Evolutionary conservation across 2,113 vertebrate species (phyloP).

Genomic region (Eulacestoma nigropectus): DNA sequence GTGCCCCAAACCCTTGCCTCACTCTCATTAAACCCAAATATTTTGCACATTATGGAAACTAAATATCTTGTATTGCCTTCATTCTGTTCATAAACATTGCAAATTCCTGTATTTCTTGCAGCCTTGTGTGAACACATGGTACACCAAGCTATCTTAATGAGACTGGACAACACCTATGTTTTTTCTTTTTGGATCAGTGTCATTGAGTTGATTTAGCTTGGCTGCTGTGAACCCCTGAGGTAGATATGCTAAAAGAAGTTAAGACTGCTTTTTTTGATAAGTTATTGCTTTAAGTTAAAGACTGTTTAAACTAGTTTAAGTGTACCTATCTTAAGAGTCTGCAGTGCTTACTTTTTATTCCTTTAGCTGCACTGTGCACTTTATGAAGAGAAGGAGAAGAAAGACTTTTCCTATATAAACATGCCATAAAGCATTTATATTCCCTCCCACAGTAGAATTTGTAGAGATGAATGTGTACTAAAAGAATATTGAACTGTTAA

Average conservation of each 20-base stretch:
- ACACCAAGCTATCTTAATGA: background rate
- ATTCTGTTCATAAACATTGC: background rate
- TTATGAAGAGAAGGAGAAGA: background rate
- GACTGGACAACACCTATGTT: background rate
- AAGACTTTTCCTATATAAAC: conserved; percentile 29
- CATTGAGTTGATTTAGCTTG: background rate
- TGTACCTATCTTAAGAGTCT: background rate
- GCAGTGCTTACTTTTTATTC: conserved; percentile 12
- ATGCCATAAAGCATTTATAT: conserved; percentile 24
- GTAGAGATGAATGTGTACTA: background rate
- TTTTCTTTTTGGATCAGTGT: background rate
- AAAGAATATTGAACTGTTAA: background rate
- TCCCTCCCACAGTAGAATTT: background rate
- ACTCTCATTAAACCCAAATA: background rate
- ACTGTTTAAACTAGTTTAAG: conserved; percentile 11
- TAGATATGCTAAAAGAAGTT: background rate
- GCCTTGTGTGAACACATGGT: background rate
- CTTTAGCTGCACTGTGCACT: background rate
- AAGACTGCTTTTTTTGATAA: conserved; percentile 10
- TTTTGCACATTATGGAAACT: background rate
- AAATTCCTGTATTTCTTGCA: background rate
- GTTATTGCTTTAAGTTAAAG: background rate
- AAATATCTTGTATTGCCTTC: background rate
- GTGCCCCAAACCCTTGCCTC: background rate
- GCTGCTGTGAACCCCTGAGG: background rate